Evolutionary conservation across 2,797 vertebrate genomes (phyloP).

Genomic region (Paramormyrops hopkinsi): DNA sequence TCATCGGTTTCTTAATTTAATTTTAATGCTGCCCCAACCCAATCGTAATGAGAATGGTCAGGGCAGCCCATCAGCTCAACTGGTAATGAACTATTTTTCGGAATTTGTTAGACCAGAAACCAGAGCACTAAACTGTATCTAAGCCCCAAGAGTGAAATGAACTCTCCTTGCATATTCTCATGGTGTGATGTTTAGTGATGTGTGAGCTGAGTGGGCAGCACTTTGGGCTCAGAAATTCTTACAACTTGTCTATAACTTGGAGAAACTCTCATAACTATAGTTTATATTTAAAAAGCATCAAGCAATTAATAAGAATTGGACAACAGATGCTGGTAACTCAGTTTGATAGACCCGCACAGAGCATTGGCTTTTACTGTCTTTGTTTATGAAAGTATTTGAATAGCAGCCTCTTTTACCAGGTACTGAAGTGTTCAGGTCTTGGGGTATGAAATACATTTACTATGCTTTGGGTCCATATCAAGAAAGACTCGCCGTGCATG

Average conservation of each 20-base stretch:
- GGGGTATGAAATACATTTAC: neutral
- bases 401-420: neutral
- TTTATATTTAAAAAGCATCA: neutral
- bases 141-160: neutral
- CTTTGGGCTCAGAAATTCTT: neutral
- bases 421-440: neutral
- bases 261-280: neutral
- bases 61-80: neutral
- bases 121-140: too few species aligned
- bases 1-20: neutral
- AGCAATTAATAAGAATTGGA: neutral
- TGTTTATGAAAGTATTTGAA: neutral
- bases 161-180: neutral
- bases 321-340: neutral
- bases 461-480: neutral
- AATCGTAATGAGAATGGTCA: neutral
- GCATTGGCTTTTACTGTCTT: neutral
- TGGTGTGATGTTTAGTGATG: neutral
- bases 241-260: neutral
- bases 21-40: neutral
- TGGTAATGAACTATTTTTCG: neutral
- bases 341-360: neutral
- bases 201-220: neutral
- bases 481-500: neutral
- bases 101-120: neutral